phyloP scores from a whole-genome alignment of 2,797 vertebrate genomes.

The Glossophaga mutica region DNA sequence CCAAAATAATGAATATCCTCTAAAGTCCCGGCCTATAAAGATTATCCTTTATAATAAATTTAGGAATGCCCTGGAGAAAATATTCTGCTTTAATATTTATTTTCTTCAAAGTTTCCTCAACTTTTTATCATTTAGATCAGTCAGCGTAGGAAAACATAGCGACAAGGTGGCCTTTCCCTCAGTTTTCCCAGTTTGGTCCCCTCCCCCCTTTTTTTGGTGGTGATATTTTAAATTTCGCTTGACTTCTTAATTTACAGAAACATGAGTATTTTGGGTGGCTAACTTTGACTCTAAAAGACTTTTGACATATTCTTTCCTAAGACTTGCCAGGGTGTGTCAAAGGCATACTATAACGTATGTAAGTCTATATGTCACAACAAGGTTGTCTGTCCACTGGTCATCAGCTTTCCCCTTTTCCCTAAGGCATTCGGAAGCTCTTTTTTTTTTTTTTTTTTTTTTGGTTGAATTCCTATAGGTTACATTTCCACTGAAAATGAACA shows the following conservation, averaged over 20 bases:
- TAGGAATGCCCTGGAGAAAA: background rate
- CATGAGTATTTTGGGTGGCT: background rate
- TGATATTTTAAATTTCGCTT: background rate
- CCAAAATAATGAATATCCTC: background rate
- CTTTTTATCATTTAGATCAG: background rate
- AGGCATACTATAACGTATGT: background rate
- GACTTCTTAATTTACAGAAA: background rate
- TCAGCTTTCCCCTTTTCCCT: background rate
- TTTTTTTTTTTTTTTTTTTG: background rate
- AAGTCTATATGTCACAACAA: background rate
- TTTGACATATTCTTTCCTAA: background rate
- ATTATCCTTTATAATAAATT: conserved; percentile 10
- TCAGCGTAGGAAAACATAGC: background rate
- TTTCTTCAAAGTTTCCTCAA: background rate
- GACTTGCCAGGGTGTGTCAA: background rate
- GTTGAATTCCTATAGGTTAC: background rate
- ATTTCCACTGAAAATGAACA: background rate
- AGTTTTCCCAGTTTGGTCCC: background rate
- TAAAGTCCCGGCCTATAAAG: background rate
- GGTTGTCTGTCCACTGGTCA: background rate
- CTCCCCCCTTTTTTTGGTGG: background rate
- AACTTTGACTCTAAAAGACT: background rate
- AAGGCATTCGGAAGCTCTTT: background rate
- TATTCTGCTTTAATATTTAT: background rate
- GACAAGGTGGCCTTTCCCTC: background rate